phyloP scores from a whole-genome alignment of 2,797 vertebrate species.

The Dromococcyx pavoninus region DNA sequence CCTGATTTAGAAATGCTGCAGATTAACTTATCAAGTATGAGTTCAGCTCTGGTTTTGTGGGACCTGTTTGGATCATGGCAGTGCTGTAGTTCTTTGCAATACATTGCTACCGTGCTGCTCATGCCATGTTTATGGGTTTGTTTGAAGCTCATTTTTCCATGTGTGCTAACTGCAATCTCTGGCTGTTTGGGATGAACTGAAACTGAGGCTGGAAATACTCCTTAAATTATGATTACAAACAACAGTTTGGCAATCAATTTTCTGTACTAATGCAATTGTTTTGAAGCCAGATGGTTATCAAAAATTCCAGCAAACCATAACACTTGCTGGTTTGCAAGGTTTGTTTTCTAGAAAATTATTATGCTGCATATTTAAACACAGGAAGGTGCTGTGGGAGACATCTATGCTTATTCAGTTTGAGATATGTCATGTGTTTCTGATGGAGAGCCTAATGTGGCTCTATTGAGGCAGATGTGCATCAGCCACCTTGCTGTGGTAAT shows the following conservation, averaged over 20 bases:
- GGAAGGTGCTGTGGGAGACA: neutral
- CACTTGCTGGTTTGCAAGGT: neutral
- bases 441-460: fast-evolving
- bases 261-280: neutral
- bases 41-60: neutral
- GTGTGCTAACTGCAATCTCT: neutral
- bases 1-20: neutral
- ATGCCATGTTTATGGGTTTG: neutral
- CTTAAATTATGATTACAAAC: neutral
- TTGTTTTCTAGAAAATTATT: neutral
- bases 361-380: neutral
- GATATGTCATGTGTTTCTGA: fast-evolving
- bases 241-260: neutral
- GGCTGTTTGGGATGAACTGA: neutral
- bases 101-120: neutral
- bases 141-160: neutral
- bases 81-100: neutral
- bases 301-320: neutral
- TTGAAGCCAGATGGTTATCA: neutral
- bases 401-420: neutral
- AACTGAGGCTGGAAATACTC: neutral
- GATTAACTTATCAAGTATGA: neutral
- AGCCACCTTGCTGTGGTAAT: neutral
- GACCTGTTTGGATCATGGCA: neutral
- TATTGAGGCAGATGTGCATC: neutral